Percentiles rank a stretch among this genome's conserved stretches.
phyloP scores from a whole-genome alignment of 2,797 vertebrate genomes.

The Manis crassicaudata region DNA sequence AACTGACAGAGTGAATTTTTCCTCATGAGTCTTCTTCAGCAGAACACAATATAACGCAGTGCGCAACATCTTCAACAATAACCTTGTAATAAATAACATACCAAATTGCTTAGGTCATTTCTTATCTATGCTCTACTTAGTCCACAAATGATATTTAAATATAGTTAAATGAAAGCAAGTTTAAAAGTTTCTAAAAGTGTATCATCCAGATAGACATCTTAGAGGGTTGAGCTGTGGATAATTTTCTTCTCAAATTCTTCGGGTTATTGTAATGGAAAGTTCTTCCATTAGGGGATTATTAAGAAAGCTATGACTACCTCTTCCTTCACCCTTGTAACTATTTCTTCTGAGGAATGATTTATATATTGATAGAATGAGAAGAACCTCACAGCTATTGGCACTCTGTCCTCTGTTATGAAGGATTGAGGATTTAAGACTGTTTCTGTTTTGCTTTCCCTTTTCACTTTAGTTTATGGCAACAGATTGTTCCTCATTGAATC shows the following conservation, averaged over 20 bases:
- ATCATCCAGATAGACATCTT: background rate
- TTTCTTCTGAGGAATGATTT: background rate
- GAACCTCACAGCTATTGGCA: background rate
- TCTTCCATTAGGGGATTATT: background rate
- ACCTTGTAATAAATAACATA: background rate
- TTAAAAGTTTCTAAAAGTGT: background rate
- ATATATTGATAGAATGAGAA: background rate
- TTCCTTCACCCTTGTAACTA: background rate
- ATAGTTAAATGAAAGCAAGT: background rate
- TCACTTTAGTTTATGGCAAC: background rate
- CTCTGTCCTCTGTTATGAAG: background rate
- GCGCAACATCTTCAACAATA: background rate
- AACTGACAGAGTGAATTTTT: background rate
- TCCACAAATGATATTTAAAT: background rate
- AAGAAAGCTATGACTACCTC: background rate
- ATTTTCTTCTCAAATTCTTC: slow-evolving; percentile 49
- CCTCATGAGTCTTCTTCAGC: background rate
- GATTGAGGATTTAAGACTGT: background rate
- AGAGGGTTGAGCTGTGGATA: background rate
- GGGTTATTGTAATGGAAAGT: background rate
- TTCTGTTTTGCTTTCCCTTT: background rate
- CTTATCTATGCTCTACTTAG: background rate
- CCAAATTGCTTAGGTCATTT: background rate
- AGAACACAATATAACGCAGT: background rate
- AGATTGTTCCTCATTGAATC: background rate